Evolutionary conservation across 2,113 vertebrate species (phyloP).

Genomic region (Hiodon tergisus): DNA sequence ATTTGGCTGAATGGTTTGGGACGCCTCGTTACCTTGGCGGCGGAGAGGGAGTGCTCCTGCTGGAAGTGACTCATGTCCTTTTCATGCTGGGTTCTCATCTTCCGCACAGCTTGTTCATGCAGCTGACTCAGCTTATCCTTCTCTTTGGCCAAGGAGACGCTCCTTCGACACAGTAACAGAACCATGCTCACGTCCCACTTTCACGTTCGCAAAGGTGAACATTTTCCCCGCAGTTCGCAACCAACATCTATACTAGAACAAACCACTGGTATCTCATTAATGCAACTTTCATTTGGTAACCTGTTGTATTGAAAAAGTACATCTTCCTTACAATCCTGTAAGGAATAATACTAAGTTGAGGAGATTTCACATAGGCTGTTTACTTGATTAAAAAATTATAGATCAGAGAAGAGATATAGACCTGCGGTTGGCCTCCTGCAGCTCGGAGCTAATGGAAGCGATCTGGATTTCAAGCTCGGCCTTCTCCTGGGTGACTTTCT

Average conservation of each 20-base stretch:
- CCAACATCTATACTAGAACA: too few species aligned
- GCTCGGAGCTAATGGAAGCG: slow-evolving; percentile 61
- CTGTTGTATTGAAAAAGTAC: too few species aligned
- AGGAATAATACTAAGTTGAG: too few species aligned
- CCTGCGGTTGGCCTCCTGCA: slow-evolving; percentile 79
- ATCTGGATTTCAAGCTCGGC: slow-evolving; percentile 70
- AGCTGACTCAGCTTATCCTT: slow-evolving; percentile 62
- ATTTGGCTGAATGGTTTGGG: too few species aligned
- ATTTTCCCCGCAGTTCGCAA: too few species aligned
- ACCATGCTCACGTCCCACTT: neutral
- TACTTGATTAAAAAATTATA: neutral
- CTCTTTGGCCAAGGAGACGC: slow-evolving; percentile 66
- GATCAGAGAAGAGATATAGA: slow-evolving; percentile 34
- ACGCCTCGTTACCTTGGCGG: slow-evolving; percentile 69
- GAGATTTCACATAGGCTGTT: neutral
- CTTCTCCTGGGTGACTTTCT: slow-evolving; percentile 81
- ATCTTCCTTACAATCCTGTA: too few species aligned
- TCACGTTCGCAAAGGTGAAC: too few species aligned
- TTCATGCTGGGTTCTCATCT: slow-evolving; percentile 69
- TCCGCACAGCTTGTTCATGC: slow-evolving; percentile 63
- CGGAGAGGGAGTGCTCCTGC: slow-evolving; percentile 72
- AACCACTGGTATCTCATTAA: too few species aligned
- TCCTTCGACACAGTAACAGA: slow-evolving; percentile 53
- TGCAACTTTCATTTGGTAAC: too few species aligned
- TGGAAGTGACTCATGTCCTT: slow-evolving; percentile 69